phyloP scores from a whole-genome alignment of 2,797 vertebrate genomes.

The Antennarius maculatus region DNA sequence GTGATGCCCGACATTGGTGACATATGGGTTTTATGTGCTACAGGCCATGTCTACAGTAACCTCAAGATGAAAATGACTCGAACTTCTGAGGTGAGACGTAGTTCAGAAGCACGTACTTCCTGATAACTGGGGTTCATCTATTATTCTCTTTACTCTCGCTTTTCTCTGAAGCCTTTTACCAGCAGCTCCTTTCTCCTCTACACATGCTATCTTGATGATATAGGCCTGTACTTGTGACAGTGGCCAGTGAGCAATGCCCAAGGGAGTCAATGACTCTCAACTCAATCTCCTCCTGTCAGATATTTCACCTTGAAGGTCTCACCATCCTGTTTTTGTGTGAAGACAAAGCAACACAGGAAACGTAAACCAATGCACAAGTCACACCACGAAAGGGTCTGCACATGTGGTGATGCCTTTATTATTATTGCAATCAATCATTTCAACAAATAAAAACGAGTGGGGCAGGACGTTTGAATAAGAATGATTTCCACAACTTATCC shows the following conservation, averaged over 20 bases:
- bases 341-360: conserved; percentile 21
- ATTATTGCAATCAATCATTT: conserved; percentile 37
- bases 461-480: conserved; percentile 33
- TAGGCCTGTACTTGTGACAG: conserved; percentile 56
- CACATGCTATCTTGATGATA: conserved; percentile 65
- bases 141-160: conserved; percentile 48
- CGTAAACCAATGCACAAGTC: neutral
- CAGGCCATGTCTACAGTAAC: conserved; percentile 20
- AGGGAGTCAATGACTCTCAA: conserved; percentile 60
- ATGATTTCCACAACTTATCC: conserved; percentile 33
- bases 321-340: conserved; percentile 57
- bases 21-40: neutral
- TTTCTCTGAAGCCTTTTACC: conserved; percentile 45
- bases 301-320: conserved; percentile 65
- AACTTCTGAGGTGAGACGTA: conserved; percentile 35
- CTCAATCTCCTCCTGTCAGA: conserved; percentile 69
- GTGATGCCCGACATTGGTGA: conserved; percentile 21
- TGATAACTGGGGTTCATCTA: conserved; percentile 46
- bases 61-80: conserved; percentile 24
- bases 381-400: conserved; percentile 15
- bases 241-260: conserved; percentile 54
- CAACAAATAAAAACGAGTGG: conserved; percentile 28
- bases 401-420: conserved; percentile 57
- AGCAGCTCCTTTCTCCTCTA: conserved; percentile 31
- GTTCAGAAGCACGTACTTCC: conserved; percentile 12